phyloP scores from a whole-genome alignment of 2,113 vertebrate species.

The Phyllostomus hastatus region DNA sequence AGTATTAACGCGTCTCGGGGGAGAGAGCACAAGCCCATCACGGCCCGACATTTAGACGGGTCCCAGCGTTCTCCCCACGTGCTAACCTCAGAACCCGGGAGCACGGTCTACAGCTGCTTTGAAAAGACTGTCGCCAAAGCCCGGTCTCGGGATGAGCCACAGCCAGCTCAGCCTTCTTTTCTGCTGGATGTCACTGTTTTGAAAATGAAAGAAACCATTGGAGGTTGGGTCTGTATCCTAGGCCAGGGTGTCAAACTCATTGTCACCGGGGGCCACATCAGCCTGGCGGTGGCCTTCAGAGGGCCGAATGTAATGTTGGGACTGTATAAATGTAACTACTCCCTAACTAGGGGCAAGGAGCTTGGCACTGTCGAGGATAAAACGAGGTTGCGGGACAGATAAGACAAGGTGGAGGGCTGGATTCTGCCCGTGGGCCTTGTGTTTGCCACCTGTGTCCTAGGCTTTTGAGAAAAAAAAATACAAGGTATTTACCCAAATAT shows the following conservation, averaged over 20 bases:
- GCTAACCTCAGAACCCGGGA: background rate
- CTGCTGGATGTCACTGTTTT: background rate
- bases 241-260: too few species aligned
- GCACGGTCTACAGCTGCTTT: constrained; percentile 26
- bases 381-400: too few species aligned
- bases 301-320: too few species aligned
- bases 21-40: background rate
- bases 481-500: background rate
- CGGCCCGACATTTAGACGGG: constrained; percentile 41
- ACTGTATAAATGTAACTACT: too few species aligned
- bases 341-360: too few species aligned
- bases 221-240: background rate
- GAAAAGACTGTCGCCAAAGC: background rate
- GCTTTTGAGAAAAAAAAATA: background rate
- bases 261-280: too few species aligned
- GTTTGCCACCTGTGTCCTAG: background rate
- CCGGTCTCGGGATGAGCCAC: background rate
- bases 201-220: background rate
- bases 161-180: background rate
- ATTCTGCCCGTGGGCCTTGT: too few species aligned
- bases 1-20: background rate
- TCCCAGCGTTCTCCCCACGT: background rate
- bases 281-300: too few species aligned
- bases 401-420: too few species aligned
- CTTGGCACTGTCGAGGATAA: too few species aligned